A percentile compares a stretch with the other conserved stretches of the same genome.
Evolutionary conservation across 1,140 invertebrate genomes (phyloP).

Genomic region (Linepithema humile): DNA sequence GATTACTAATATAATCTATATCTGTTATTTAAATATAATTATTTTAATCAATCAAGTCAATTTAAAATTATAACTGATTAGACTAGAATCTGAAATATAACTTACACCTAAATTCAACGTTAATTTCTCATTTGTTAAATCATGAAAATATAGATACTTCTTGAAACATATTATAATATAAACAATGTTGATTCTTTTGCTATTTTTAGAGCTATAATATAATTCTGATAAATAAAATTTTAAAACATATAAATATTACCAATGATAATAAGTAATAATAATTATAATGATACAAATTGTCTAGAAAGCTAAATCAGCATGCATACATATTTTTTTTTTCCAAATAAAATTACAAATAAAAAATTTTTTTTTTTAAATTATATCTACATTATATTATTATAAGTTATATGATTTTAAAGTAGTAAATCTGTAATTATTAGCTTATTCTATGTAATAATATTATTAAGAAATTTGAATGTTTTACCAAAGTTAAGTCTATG

Average conservation of each 20-base stretch:
- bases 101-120: neutral
- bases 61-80: slow-evolving; percentile 44
- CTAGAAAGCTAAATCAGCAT: neutral
- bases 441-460: neutral
- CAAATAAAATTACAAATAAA: neutral
- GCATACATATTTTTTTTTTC: neutral
- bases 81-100: slow-evolving; percentile 56
- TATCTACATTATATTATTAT: slow-evolving; percentile 1
- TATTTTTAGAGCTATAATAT: too few relatives aligned
- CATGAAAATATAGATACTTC: slow-evolving; percentile 11
- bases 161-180: too few relatives aligned
- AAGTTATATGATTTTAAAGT: neutral
- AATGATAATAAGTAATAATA: slow-evolving; percentile 1
- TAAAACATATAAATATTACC: neutral
- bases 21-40: neutral
- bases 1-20: neutral
- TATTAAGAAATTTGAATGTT: slow-evolving; percentile 16
- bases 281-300: neutral
- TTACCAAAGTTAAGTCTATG: slow-evolving; percentile 41
- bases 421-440: slow-evolving; percentile 13
- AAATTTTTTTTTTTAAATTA: neutral
- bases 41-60: neutral
- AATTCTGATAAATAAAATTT: too few relatives aligned
- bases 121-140: slow-evolving; percentile 13
- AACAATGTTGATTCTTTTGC: too few relatives aligned